Percentiles rank a stretch among this genome's conserved stretches.
phyloP scores from a whole-genome alignment of 2,888 invertebrate species.

The Stenichneumon culpator region DNA sequence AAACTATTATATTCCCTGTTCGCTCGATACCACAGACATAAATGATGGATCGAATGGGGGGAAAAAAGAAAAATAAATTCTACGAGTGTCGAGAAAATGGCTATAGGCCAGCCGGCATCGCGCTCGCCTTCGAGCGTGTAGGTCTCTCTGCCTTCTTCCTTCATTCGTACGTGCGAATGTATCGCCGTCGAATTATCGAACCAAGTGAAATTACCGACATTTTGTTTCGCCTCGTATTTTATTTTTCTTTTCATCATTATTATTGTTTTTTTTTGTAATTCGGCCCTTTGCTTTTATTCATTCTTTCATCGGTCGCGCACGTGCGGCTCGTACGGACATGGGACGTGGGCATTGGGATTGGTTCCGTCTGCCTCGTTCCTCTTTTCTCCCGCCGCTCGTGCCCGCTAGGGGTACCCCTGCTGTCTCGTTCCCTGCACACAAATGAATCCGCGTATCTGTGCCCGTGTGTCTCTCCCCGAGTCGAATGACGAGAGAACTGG shows the following conservation, averaged over 20 bases:
- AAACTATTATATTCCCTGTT: constrained; percentile 20
- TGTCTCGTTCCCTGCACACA: constrained; percentile 13
- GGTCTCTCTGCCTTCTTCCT: not conserved
- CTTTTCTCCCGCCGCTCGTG: not conserved
- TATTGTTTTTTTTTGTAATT: not conserved
- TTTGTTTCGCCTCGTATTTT: constrained; percentile 31
- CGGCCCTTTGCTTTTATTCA: constrained; percentile 6
- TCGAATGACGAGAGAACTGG: constrained; percentile 11
- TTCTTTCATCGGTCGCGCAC: constrained; percentile 51
- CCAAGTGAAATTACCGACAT: constrained; percentile 55
- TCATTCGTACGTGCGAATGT: constrained; percentile 20
- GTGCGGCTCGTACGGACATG: constrained; percentile 59
- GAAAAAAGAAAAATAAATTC: constrained; percentile 10
- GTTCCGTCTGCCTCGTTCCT: constrained; percentile 50
- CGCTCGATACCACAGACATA: not conserved
- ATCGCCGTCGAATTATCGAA: constrained; percentile 61
- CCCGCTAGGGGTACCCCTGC: not conserved
- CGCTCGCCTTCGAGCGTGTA: not conserved
- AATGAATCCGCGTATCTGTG: constrained; percentile 12
- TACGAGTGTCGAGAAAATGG: not conserved
- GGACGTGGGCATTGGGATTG: constrained; percentile 61
- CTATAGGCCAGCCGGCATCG: not conserved
- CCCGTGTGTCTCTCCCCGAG: not conserved
- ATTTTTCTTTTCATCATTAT: not conserved
- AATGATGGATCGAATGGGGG: not conserved